phyloP scores from a whole-genome alignment of 2,113 vertebrate genomes.

The Planiliza haematocheilus region DNA sequence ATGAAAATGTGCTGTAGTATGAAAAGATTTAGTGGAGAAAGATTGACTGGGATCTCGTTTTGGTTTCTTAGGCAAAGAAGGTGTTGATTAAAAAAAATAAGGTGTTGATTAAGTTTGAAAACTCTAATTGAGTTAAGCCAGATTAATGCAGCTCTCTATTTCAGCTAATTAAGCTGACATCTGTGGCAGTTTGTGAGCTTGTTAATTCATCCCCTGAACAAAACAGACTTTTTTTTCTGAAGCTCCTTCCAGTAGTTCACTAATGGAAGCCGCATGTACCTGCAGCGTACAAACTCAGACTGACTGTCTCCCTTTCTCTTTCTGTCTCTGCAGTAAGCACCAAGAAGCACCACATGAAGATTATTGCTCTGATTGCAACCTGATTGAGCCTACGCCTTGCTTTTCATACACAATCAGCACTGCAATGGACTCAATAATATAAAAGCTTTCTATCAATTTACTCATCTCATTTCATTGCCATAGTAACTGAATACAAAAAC shows the following conservation, averaged over 20 bases:
- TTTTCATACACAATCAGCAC: conserved; percentile 45
- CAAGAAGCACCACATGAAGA: conserved; percentile 25
- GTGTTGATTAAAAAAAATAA: conserved; percentile 38
- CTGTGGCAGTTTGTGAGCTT: conserved; percentile 47
- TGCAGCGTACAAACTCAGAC: conserved; percentile 21
- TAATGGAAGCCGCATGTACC: conserved; percentile 57
- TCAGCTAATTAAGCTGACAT: conserved; percentile 58
- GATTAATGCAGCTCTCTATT: conserved; percentile 57
- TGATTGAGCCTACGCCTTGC: conserved; percentile 42
- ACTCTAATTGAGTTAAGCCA: conserved; percentile 56
- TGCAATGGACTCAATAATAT: conserved; percentile 62
- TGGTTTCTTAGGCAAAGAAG: conserved; percentile 26
- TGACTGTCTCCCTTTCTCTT: conserved; percentile 24
- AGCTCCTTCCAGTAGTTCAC: conserved; percentile 40
- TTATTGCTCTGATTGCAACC: conserved; percentile 51
- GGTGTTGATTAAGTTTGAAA: conserved; percentile 52
- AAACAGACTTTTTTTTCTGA: conserved; percentile 32
- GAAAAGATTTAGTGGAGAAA: not conserved
- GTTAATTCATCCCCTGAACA: conserved; percentile 39
- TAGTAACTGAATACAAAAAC: conserved; percentile 46
- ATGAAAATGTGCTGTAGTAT: conserved; percentile 1
- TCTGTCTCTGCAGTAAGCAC: conserved; percentile 18
- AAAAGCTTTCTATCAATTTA: conserved; percentile 76
- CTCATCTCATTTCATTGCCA: conserved; percentile 38
- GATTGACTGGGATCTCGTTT: conserved; percentile 22